A percentile compares a stretch with the other conserved stretches of the same genome.
Evolutionary conservation across 2,113 vertebrate species (phyloP).

Genomic region (Albula glossodonta): DNA sequence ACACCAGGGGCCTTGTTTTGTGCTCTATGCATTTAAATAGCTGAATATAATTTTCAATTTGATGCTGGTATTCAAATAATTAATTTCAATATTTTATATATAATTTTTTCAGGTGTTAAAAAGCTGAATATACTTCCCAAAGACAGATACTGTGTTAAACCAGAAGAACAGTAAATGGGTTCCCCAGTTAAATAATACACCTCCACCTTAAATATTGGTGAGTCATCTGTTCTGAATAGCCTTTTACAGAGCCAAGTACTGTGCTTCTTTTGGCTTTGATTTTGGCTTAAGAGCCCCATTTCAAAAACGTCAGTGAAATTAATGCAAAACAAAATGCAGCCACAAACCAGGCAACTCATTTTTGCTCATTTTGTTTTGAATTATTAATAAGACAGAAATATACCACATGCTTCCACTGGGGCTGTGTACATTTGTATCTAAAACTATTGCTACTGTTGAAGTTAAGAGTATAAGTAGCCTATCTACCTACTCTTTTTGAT

Average conservation of each 20-base stretch:
- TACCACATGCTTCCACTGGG: conserved; percentile 89
- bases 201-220: neutral
- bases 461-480: conserved; percentile 87
- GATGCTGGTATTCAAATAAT: too few relatives aligned
- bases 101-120: too few relatives aligned
- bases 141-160: too few relatives aligned
- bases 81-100: too few relatives aligned
- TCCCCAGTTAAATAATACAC: neutral
- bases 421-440: conserved; percentile 84
- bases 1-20: too few relatives aligned
- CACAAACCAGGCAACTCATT: conserved; percentile 88
- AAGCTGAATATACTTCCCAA: too few relatives aligned
- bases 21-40: too few relatives aligned
- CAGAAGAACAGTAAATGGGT: neutral
- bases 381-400: conserved; percentile 92
- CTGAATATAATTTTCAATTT: too few relatives aligned
- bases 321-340: conserved; percentile 85
- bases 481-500: conserved; percentile 83
- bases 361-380: conserved; percentile 92
- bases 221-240: neutral
- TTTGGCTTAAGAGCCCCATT: conserved; percentile 85
- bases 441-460: conserved; percentile 83
- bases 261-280: conserved; percentile 86
- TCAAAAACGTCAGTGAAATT: conserved; percentile 86
- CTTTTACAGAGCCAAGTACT: conserved; percentile 26